Evolutionary conservation across 1,140 invertebrate genomes (phyloP).

Genomic region (Drosophila nigrodunni): DNA sequence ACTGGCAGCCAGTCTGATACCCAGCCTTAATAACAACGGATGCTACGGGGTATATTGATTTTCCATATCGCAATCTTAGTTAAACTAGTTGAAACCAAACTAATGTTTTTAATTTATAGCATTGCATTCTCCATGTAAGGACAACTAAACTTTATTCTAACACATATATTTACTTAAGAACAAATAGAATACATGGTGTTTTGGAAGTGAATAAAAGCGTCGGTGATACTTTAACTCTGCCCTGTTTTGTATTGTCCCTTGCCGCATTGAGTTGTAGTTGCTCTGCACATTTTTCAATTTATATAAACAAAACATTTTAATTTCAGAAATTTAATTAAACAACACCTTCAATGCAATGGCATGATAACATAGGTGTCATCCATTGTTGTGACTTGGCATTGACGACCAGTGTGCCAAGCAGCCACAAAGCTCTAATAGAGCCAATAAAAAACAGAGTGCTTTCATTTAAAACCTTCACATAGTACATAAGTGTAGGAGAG

Average conservation of each 20-base stretch:
- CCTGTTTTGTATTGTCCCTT: conserved; percentile 46
- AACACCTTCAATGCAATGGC: conserved; percentile 60
- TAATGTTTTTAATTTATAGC: no score
- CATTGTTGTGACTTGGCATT: conserved; percentile 40
- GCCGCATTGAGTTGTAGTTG: conserved; percentile 54
- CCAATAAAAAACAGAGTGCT: conserved; percentile 50
- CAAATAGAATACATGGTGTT: not conserved
- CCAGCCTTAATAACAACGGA: not conserved
- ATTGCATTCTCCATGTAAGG: no score
- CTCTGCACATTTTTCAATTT: conserved; percentile 82
- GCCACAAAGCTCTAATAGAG: conserved; percentile 32
- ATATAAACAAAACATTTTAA: conserved; percentile 85
- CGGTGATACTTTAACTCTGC: conserved; percentile 7
- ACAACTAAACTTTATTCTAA: no score
- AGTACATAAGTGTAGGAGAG: not conserved
- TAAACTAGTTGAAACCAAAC: no score
- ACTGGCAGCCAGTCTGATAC: conserved; percentile 29
- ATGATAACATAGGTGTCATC: conserved; percentile 58
- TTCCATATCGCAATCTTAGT: not conserved
- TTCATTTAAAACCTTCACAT: not conserved
- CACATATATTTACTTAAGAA: not conserved
- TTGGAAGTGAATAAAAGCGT: not conserved
- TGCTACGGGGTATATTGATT: not conserved
- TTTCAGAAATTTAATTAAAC: conserved; percentile 85
- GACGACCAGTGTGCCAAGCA: conserved; percentile 45